These are phyloP conservation scores for Bombus affinis DNA, from an alignment of 1,140 invertebrate genomes.

Conservation along the genomic window DNA sequence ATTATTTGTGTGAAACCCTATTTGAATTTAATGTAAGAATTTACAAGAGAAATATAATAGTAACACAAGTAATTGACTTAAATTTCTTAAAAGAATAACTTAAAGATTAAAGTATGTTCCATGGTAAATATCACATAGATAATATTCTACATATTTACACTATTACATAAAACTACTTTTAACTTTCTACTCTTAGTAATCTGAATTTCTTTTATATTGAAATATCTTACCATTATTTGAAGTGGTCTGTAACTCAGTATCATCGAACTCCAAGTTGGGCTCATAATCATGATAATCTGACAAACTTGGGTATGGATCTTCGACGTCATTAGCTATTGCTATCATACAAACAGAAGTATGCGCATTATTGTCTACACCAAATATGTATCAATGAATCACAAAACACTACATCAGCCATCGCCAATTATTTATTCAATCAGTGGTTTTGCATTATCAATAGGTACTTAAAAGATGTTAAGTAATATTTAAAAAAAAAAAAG, in stretches of 20 bases:
- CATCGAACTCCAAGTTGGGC: conserved; percentile 97
- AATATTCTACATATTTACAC: not conserved
- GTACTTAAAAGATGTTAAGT: conserved; percentile 1
- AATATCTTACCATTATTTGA: conserved; percentile 74
- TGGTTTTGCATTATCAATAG: not conserved
- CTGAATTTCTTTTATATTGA: not conserved
- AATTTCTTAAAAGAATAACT: not conserved
- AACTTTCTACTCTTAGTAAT: conserved; percentile 22
- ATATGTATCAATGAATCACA: conserved; percentile 30
- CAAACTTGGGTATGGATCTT: conserved; percentile 93
- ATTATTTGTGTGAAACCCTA: not conserved
- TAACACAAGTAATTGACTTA: not conserved
- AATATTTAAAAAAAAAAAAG: not conserved
- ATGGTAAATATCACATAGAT: not conserved
- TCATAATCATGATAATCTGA: conserved; percentile 97
- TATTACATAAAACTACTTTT: not conserved
- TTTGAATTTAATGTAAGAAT: not conserved
- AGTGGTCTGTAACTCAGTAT: conserved; percentile 90
- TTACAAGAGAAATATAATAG: not conserved
- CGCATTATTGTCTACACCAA: conserved; percentile 13
- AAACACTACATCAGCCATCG: not conserved
- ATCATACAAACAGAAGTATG: conserved; percentile 40
- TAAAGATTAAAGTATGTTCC: conserved; percentile 17
- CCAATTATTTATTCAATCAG: conserved; percentile 28
- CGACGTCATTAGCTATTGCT: conserved; percentile 84